Conservation (phyloP, 2,888 invertebrate species). For the Alloscopus bannaensis region DNA sequence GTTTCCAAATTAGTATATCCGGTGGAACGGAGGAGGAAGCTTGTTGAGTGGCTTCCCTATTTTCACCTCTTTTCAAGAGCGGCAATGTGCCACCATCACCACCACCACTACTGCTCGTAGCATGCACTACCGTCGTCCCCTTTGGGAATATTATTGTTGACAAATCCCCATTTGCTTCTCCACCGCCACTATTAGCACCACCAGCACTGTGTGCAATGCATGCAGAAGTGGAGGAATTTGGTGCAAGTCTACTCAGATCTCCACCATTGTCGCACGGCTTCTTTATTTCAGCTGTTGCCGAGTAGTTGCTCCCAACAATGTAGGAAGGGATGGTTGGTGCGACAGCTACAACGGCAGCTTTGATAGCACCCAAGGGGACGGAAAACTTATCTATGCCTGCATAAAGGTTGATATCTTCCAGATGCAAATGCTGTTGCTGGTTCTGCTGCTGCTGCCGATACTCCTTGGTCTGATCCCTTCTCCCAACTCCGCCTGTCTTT, state of each 20-base stretch:
- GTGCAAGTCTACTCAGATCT: constrained; percentile 24
- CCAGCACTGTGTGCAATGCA: not conserved
- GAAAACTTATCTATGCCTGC: constrained; percentile 65
- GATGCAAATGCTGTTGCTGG: constrained; percentile 59
- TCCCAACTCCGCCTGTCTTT: constrained; percentile 42
- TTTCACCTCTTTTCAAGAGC: constrained; percentile 50
- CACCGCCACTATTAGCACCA: constrained; percentile 17
- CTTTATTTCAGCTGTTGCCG: constrained; percentile 48
- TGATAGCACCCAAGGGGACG: constrained; percentile 68
- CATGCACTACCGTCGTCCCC: too few species aligned
- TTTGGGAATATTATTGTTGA: constrained; percentile 60
- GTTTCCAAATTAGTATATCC: constrained; percentile 57
- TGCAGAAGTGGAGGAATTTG: constrained; percentile 37
- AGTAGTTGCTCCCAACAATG: constrained; percentile 39
- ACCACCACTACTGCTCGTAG: constrained; percentile 39
- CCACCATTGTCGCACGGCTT: not conserved
- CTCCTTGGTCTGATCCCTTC: constrained; percentile 54
- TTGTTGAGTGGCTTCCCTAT: constrained; percentile 38
- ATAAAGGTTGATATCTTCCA: constrained; percentile 66
- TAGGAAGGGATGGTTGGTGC: constrained; percentile 63
- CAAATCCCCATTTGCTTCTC: constrained; percentile 58
- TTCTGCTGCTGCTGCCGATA: constrained; percentile 15
- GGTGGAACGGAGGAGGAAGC: constrained; percentile 28
- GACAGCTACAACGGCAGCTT: constrained; percentile 60
- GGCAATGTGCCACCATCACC: constrained; percentile 16